Percentiles rank a stretch among this genome's conserved stretches.
These are phyloP conservation scores for Drosophila stalkeri DNA, from an alignment of 2,888 invertebrate genomes.

Conservation along the genomic window DNA sequence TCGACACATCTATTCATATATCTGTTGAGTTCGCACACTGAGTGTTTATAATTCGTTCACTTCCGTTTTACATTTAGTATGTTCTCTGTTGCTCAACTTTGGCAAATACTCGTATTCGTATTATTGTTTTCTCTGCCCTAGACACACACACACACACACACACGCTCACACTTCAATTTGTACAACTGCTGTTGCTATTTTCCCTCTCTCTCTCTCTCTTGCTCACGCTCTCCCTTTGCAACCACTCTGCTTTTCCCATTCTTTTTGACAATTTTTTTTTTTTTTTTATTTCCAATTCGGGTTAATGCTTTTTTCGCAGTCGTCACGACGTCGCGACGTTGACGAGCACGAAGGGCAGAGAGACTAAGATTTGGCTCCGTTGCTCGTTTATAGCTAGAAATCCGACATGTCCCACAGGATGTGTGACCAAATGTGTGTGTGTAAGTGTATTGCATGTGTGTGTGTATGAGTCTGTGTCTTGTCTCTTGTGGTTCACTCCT, in stretches of 20 bases:
- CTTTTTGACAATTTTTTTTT: conserved; percentile 51
- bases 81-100: conserved; percentile 45
- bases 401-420: conserved; percentile 39
- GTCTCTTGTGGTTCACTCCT: conserved; percentile 45
- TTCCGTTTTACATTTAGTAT: not conserved
- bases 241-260: conserved; percentile 5
- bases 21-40: not conserved
- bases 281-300: conserved; percentile 70
- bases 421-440: not conserved
- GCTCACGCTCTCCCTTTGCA: conserved; percentile 1
- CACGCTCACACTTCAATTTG: conserved; percentile 39
- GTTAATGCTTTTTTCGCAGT: conserved; percentile 79
- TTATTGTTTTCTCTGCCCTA: conserved; percentile 49
- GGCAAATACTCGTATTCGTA: conserved; percentile 31
- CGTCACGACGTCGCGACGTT: conserved; percentile 72
- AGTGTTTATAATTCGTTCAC: not conserved
- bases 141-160: conserved; percentile 17
- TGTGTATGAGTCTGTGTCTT: conserved; percentile 19
- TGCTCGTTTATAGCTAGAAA: conserved; percentile 48
- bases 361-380: conserved; percentile 28
- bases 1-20: not conserved
- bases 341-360: conserved; percentile 46
- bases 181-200: conserved; percentile 31
- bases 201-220: conserved; percentile 2
- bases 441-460: not conserved